Percentiles rank a stretch among this genome's conserved stretches.
Conservation (phyloP, 2,888 invertebrate genomes). For the Reticulitermes lucifugus region DNA sequence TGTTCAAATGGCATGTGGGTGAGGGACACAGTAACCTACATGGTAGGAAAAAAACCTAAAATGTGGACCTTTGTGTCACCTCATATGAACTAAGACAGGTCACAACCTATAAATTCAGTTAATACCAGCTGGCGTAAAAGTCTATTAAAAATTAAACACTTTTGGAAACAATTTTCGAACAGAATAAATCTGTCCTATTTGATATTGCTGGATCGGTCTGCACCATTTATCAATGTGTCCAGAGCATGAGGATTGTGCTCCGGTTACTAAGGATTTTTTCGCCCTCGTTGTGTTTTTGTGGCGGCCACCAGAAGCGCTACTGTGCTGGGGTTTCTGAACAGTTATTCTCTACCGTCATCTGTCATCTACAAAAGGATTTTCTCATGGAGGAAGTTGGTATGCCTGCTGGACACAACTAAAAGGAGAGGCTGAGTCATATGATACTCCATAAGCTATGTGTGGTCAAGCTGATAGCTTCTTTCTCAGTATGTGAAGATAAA, state of each 20-base stretch:
- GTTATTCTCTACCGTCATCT: constrained; percentile 9
- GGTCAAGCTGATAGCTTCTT: constrained; percentile 6
- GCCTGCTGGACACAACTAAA: constrained; percentile 3
- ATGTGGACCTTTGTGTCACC: too few relatives aligned
- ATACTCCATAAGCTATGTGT: neutral
- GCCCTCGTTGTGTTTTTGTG: constrained; percentile 1
- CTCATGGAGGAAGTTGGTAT: constrained; percentile 20
- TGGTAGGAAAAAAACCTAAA: too few relatives aligned
- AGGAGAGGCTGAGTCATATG: neutral
- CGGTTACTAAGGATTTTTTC: neutral
- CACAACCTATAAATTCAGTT: too few relatives aligned
- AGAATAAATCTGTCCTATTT: neutral
- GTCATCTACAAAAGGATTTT: constrained; percentile 24
- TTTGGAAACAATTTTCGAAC: neutral
- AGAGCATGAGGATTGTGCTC: neutral
- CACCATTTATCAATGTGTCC: constrained; percentile 22
- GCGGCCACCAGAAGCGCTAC: neutral
- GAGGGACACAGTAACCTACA: too few relatives aligned
- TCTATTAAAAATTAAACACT: too few relatives aligned
- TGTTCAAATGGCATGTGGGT: too few relatives aligned
- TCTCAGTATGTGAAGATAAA: neutral
- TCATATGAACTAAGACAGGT: too few relatives aligned
- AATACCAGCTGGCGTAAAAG: too few relatives aligned
- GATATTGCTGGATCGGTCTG: neutral
- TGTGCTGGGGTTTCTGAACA: neutral